Evolutionary conservation across 1,140 invertebrate genomes (phyloP).

Genomic region (Scaptomyza hsui): DNA sequence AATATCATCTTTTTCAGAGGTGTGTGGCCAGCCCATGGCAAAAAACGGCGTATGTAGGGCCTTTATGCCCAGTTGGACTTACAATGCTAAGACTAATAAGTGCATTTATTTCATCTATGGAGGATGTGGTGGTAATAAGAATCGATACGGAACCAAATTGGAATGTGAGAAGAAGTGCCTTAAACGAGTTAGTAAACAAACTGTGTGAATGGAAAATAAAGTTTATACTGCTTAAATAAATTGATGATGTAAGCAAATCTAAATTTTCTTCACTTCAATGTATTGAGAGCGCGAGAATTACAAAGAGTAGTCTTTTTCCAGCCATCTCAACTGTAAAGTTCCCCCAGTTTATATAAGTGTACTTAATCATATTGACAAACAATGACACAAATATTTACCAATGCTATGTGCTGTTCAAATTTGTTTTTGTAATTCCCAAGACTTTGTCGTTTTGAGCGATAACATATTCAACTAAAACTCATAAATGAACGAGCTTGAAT

Average conservation of each 20-base stretch:
- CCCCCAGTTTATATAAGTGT: background rate
- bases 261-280: too few relatives aligned
- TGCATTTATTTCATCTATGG: conserved; percentile 91
- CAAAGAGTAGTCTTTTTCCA: background rate
- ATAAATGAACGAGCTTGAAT: background rate
- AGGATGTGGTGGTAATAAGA: conserved; percentile 79
- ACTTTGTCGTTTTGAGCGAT: background rate
- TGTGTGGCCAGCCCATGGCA: conserved; percentile 36
- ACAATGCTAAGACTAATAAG: conserved; percentile 87
- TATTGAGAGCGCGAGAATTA: background rate
- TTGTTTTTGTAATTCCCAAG: conserved; percentile 1
- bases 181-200: too few relatives aligned
- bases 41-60: conserved; percentile 40
- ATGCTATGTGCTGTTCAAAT: background rate
- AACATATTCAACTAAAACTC: background rate
- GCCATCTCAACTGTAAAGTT: background rate
- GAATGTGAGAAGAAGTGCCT: too few relatives aligned
- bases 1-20: background rate
- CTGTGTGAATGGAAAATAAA: too few relatives aligned
- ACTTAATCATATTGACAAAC: background rate
- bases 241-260: too few relatives aligned
- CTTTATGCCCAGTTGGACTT: conserved; percentile 84
- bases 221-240: too few relatives aligned
- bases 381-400: background rate
- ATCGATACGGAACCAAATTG: too few relatives aligned